A percentile compares a stretch with the other conserved stretches of the same genome.
Evolutionary conservation across 2,113 vertebrate species (phyloP).

Genomic region (Grammomys surdaster): DNA sequence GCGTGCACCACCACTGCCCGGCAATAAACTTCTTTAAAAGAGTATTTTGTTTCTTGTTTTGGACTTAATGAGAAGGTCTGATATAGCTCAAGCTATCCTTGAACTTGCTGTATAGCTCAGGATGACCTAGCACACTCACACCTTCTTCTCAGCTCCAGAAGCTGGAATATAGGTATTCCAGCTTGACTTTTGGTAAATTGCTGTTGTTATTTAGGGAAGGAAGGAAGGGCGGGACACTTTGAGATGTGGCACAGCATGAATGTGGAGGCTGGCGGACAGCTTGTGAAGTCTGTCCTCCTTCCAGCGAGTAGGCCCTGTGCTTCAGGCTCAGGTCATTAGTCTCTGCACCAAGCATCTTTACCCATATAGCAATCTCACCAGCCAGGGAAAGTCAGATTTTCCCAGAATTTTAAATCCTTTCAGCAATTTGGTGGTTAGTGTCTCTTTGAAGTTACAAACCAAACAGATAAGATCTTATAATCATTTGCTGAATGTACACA

Average conservation of each 20-base stretch:
- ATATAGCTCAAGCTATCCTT: background rate
- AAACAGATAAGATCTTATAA: background rate
- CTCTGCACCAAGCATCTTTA: background rate
- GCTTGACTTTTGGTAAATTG: background rate
- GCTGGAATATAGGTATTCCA: background rate
- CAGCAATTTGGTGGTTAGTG: background rate
- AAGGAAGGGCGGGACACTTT: background rate
- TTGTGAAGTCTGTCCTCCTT: background rate
- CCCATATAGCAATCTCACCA: background rate
- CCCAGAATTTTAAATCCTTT: background rate
- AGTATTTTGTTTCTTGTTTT: background rate
- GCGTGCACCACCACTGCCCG: no score
- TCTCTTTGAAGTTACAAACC: constrained; percentile 5
- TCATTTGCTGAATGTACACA: background rate
- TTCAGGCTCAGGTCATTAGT: no score
- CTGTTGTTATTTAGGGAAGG: background rate
- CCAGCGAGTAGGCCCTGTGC: background rate
- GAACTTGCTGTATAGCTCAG: background rate
- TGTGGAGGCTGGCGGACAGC: background rate
- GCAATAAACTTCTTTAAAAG: background rate
- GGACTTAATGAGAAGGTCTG: background rate
- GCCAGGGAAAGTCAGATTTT: background rate
- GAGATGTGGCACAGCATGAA: background rate
- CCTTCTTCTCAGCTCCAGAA: background rate
- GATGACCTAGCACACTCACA: background rate